Base-by-base conservation (phyloP, 2,113 vertebrate genomes). In the Pica pica region DNA sequence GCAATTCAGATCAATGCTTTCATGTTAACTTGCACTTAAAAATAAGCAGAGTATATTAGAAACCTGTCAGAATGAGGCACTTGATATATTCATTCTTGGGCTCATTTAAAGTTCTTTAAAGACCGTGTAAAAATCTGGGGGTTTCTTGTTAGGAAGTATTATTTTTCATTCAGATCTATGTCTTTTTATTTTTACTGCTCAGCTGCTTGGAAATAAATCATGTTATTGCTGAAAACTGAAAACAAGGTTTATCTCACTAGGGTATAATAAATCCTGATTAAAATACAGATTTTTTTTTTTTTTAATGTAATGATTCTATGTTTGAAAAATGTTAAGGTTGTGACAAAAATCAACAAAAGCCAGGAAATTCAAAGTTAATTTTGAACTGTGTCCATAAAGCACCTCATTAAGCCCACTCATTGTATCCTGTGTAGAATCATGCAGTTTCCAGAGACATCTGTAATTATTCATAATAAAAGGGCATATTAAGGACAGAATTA, bases 271-370 rank as follows among this genome's bases (percentile, higher is more conserved):
- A 96, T 95, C 93, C 96, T 93, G 18, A 37, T 93, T 95, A 94
- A 95, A 94, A 95, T 88, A 80, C 37, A 88, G 75, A 87, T 73
- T 70, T 71, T 5, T 90, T 90, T 90, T 90, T 93, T 93, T 91
- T 78, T 83, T 70, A 91, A 84, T 81, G 55, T 64, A 94, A 93
- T 94, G 95, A 91, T 96, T 94, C 46, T 89, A 44, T 89, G 42
- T 95, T 93, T 83, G 79, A 95, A 96, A 95, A 96, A 97, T 89
- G 63, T 89, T 93, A 92, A 76, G 53, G 94, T 95, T 95, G 69
- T 20, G 35, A 96, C 92, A 94, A 96, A 96, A 97, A 95, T 89
- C 92, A 96, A 97, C 91, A 95, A 95, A 96, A 96, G 46, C 33
- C 95, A 95, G 94, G 82, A 95, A 97, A 96, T 93, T 79, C 74